Conservation (phyloP, 53 echinoderm and acorn worm species). For the Zoroaster sp. region DNA sequence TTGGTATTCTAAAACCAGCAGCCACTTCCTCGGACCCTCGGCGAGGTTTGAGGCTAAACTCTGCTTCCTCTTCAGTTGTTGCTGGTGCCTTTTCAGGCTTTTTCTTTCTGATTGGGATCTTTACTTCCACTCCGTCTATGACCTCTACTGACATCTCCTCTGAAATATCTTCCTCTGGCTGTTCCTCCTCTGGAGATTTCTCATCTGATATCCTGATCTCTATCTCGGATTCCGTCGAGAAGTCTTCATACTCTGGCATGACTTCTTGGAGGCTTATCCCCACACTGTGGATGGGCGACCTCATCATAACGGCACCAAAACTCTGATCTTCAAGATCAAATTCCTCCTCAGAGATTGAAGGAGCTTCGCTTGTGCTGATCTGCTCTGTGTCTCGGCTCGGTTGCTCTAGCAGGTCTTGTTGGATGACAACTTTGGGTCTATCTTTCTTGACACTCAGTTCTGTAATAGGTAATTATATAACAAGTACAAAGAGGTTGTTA, state of each 20-base stretch:
- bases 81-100: neutral
- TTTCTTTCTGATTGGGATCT: slow-evolving; percentile 21
- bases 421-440: slow-evolving; percentile 32
- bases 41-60: slow-evolving; percentile 40
- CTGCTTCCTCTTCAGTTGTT: slow-evolving; percentile 21
- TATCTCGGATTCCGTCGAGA: slow-evolving; percentile 18
- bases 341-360: slow-evolving; percentile 89
- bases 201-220: slow-evolving; percentile 31
- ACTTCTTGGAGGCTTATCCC: slow-evolving; percentile 37
- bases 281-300: neutral
- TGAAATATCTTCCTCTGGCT: slow-evolving; percentile 56
- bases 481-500: neutral
- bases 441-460: slow-evolving; percentile 39
- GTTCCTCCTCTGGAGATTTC: slow-evolving; percentile 58
- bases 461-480: neutral
- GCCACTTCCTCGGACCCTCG: slow-evolving; percentile 2
- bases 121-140: slow-evolving; percentile 26
- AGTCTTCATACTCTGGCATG: slow-evolving; percentile 34
- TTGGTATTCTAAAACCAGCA: slow-evolving; percentile 41
- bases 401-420: slow-evolving; percentile 45
- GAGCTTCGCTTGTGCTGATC: slow-evolving; percentile 89
- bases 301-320: slow-evolving; percentile 23
- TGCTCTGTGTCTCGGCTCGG: slow-evolving; percentile 61
- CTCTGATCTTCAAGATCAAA: slow-evolving; percentile 46
- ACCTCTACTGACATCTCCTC: slow-evolving; percentile 17